A percentile compares a stretch with the other conserved stretches of the same genome.
These are phyloP conservation scores for Nudaria mundana DNA, from an alignment of 2,888 invertebrate genomes.

Conservation along the genomic window DNA sequence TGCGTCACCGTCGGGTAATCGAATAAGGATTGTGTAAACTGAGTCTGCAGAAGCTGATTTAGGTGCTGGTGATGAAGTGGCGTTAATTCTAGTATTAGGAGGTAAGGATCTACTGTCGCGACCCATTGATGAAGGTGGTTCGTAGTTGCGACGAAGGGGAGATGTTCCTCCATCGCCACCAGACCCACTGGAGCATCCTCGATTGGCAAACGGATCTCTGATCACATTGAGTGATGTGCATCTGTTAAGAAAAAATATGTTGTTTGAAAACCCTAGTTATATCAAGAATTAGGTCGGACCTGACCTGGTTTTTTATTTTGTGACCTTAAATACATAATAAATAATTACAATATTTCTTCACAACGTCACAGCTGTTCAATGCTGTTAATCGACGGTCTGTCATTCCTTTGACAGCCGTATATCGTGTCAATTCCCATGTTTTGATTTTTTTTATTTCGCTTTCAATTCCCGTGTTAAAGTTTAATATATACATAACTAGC, in stretches of 20 bases:
- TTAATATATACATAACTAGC: too few relatives aligned
- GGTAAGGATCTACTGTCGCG: slow-evolving; percentile 85
- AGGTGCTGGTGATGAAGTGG: slow-evolving; percentile 76
- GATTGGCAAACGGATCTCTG: slow-evolving; percentile 84
- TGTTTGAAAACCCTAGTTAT: too few relatives aligned
- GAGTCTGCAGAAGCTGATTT: slow-evolving; percentile 86
- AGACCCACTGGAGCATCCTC: slow-evolving; percentile 75
- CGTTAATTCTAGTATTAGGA: slow-evolving; percentile 81
- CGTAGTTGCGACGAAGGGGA: slow-evolving; percentile 74
- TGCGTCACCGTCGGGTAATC: slow-evolving; percentile 85
- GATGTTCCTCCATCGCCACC: slow-evolving; percentile 68
- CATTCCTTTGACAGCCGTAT: too few relatives aligned
- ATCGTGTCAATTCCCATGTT: too few relatives aligned
- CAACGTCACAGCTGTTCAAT: too few relatives aligned
- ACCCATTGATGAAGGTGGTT: slow-evolving; percentile 59
- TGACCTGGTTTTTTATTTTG: too few relatives aligned
- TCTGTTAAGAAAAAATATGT: slow-evolving; percentile 53
- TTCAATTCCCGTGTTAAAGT: too few relatives aligned
- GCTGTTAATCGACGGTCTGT: too few relatives aligned
- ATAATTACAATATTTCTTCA: too few relatives aligned
- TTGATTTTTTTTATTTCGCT: too few relatives aligned
- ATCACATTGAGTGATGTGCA: slow-evolving; percentile 93
- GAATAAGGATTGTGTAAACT: slow-evolving; percentile 96
- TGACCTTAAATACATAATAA: too few relatives aligned
- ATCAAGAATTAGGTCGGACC: too few relatives aligned